Base-by-base conservation (phyloP, 2,113 vertebrate genomes). In the Orientallactaga bullata region DNA sequence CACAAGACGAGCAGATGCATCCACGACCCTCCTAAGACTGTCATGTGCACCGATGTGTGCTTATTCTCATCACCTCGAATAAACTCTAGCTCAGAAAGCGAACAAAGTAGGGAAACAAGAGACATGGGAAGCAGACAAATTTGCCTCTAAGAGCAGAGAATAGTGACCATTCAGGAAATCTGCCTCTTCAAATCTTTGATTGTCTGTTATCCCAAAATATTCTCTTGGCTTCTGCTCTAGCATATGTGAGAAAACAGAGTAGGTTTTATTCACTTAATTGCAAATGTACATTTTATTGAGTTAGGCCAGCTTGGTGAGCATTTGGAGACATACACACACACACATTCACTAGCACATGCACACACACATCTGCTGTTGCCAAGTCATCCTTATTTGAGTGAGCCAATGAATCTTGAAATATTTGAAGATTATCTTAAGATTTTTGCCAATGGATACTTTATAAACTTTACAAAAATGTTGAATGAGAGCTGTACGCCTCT, bases 141-240 rank as follows among this genome's bases (percentile, higher is more conserved):
- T 89, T 87, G 11, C 73, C 81, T 92, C 32, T 39, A 86, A 92
- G 24, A 86, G 80, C 8, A 83, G n/a, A 85, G n/a, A 74, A 12
- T 35, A 85, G 30, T 71, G 35, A 16, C 73, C 32, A 20, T 20
- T 80, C n/a, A 39, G 66, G 88, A 86, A 32, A 30, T 47, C 47
- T 35, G 18, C 11, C 9, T 89, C 94, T 79, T 83, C 89, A 35
- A 47, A 66, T 2, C 51, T 55, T 3, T n/a, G 58, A 51, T 65
- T 18, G 16, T 91, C 63, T 83, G 39, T 39, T 82, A 79, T 4
- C 18, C 47, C 72, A 13, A 10, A 80, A 37, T 80, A 20, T n/a
- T 58, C 24, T 83, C 35, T 71, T 5, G 78, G 61, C 23, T 66
- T 87, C n/a, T 77, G 55, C 8, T 84, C 30, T 51, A 18, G 60